A percentile compares a stretch with the other conserved stretches of the same genome.
Conservation (phyloP, 1,140 invertebrate species). For the Tetragnatha versicolor region DNA sequence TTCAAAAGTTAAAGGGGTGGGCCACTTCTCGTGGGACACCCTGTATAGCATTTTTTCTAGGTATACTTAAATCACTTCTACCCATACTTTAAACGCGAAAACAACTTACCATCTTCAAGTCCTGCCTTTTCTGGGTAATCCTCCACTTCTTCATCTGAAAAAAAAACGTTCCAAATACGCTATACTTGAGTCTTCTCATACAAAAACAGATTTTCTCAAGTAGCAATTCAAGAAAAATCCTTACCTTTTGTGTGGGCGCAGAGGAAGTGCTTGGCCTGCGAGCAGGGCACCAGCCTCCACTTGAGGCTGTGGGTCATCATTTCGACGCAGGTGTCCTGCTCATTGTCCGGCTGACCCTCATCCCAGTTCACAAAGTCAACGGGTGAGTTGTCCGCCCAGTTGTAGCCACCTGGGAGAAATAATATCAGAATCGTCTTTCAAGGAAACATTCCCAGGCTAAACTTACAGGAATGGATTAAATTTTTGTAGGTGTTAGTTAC, state of each 20-base stretch:
- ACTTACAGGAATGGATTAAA: no score
- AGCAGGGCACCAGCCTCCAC: conserved; percentile 15
- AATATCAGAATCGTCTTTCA: not conserved
- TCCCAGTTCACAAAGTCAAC: conserved; percentile 39
- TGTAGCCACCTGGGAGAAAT: conserved; percentile 16
- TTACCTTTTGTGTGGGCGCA: conserved; percentile 13
- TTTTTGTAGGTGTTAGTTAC: no score
- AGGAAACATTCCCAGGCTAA: no score
- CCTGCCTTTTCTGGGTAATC: not conserved
- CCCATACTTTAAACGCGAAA: not conserved
- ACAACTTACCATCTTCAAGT: not conserved
- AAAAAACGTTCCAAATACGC: not conserved
- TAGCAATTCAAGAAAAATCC: not conserved
- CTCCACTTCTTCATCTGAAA: not conserved
- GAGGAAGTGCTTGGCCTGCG: not conserved
- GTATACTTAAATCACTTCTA: no score
- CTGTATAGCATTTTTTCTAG: no score
- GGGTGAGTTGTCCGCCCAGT: not conserved
- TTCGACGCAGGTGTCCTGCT: not conserved
- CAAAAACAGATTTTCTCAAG: not conserved
- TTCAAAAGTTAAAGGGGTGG: no score
- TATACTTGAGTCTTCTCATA: not conserved
- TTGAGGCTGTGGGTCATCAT: conserved; percentile 5
- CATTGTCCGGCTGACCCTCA: not conserved
- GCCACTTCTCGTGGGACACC: no score